phyloP scores from a whole-genome alignment of 2,797 vertebrate species.

The Myripristis murdjan region DNA sequence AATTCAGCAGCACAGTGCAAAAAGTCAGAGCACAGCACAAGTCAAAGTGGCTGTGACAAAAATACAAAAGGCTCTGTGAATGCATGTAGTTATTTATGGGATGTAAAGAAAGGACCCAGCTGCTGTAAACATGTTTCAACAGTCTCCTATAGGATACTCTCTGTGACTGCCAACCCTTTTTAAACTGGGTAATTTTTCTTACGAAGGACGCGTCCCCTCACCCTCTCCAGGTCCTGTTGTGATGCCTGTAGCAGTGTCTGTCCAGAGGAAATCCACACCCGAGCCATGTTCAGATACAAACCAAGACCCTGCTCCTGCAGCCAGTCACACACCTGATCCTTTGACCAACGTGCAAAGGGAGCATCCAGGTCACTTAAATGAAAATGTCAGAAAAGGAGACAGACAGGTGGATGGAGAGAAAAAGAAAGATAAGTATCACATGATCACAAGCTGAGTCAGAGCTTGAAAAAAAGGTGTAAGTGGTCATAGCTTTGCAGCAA shows the following conservation, averaged over 20 bases:
- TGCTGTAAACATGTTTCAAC: not conserved
- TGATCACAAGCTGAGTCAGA: not conserved
- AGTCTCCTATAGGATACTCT: not conserved
- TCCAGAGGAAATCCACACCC: constrained; percentile 94
- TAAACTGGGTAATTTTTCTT: constrained; percentile 11
- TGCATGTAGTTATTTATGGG: not conserved
- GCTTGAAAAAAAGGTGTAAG: not conserved
- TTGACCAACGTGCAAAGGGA: constrained; percentile 97
- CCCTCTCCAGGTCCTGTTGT: constrained; percentile 96
- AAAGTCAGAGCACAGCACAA: not conserved
- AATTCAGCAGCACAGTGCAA: not conserved
- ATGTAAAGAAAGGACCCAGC: not conserved
- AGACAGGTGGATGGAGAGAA: not conserved
- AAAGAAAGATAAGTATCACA: not conserved
- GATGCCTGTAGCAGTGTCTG: constrained; percentile 97
- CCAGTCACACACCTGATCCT: constrained; percentile 97
- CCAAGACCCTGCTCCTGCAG: constrained; percentile 95
- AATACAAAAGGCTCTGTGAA: not conserved
- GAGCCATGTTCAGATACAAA: constrained; percentile 90
- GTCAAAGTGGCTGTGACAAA: not conserved
- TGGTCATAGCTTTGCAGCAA: not conserved
- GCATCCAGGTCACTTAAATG: constrained; percentile 93
- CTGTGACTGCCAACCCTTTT: not conserved
- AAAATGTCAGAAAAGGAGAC: constrained; percentile 8
- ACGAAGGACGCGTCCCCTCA: constrained; percentile 69